phyloP scores from a whole-genome alignment of 1,140 invertebrate species.

The Maconellicoccus hirsutus region DNA sequence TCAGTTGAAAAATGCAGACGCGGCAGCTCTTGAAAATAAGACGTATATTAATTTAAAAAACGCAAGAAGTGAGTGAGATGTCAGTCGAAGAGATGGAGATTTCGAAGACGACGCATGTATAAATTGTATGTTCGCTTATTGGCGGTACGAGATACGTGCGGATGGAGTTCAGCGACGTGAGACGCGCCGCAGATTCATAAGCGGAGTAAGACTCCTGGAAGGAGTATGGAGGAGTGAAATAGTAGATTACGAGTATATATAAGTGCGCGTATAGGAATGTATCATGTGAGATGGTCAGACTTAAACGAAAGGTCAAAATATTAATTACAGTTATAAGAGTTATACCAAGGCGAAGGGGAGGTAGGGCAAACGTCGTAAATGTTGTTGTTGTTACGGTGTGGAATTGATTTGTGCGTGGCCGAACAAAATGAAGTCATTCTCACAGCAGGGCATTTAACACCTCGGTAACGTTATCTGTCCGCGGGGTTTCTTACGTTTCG shows the following conservation, averaged over 20 bases:
- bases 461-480: slow-evolving; percentile 19
- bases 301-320: slow-evolving; percentile 21
- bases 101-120: neutral
- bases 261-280: slow-evolving; percentile 3
- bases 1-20: no score
- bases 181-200: neutral
- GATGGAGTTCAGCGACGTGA: neutral
- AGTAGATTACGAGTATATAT: neutral
- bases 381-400: slow-evolving; percentile 15
- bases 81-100: no score
- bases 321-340: slow-evolving; percentile 18
- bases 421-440: slow-evolving; percentile 22
- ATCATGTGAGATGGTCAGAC: slow-evolving; percentile 11
- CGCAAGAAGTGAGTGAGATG: no score
- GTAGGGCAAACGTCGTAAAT: slow-evolving; percentile 14
- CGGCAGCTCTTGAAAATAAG: no score
- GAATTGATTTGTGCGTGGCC: slow-evolving; percentile 21
- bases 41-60: no score
- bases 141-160: neutral
- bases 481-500: slow-evolving; percentile 18
- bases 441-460: slow-evolving; percentile 20
- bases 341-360: neutral
- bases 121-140: slow-evolving; percentile 1
- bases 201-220: neutral
- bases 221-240: neutral